Evolutionary conservation across 1,140 invertebrate genomes (phyloP).

Genomic region (Pseudomyrmex concolor): DNA sequence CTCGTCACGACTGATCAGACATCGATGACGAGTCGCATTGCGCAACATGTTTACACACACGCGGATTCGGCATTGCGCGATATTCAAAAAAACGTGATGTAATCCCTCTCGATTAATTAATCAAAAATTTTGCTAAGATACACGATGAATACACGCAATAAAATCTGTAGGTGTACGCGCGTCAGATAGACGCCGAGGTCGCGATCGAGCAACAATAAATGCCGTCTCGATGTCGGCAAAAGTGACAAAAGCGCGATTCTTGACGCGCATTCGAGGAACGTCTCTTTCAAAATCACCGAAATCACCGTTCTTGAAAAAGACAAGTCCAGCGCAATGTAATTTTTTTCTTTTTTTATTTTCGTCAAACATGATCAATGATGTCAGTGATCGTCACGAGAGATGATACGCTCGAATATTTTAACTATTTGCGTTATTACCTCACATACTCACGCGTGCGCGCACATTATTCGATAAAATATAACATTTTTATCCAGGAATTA

Average conservation of each 20-base stretch:
- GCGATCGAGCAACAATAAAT: slow-evolving; percentile 77
- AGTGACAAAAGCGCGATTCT: slow-evolving; percentile 82
- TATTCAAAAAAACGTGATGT: neutral
- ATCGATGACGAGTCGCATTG: slow-evolving; percentile 53
- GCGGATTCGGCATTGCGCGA: slow-evolving; percentile 52
- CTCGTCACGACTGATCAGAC: slow-evolving; percentile 44
- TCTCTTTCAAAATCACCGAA: slow-evolving; percentile 61
- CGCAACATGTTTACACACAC: slow-evolving; percentile 35
- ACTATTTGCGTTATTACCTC: slow-evolving; percentile 21
- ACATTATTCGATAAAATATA: slow-evolving; percentile 17
- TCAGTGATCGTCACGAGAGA: neutral
- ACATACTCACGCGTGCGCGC: neutral
- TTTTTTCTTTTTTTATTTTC: slow-evolving; percentile 26
- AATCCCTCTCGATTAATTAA: slow-evolving; percentile 32
- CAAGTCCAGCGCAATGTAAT: slow-evolving; percentile 68
- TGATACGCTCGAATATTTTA: neutral
- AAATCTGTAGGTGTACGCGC: neutral
- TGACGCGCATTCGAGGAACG: slow-evolving; percentile 18
- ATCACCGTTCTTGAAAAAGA: slow-evolving; percentile 76
- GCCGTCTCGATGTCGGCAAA: slow-evolving; percentile 74
- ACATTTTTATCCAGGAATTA: slow-evolving; percentile 39
- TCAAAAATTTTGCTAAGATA: neutral
- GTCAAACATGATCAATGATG: slow-evolving; percentile 60
- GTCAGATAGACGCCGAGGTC: slow-evolving; percentile 65
- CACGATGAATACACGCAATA: neutral